Percentiles rank a stretch among this genome's conserved stretches.
Conservation (phyloP, 1,140 invertebrate genomes). For the Papilio dardanus region DNA sequence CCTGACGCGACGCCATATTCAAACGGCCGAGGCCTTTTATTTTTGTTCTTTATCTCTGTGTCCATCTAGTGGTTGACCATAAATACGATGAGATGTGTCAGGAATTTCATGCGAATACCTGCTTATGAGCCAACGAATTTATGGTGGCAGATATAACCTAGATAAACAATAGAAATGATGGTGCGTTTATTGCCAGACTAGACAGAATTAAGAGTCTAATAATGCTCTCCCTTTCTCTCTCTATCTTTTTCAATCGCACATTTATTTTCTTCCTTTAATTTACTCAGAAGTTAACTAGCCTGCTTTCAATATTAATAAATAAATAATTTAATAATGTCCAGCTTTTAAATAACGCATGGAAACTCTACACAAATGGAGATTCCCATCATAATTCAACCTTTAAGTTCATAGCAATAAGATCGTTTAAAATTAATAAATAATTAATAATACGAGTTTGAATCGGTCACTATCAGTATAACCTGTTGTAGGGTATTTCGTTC, state of each 20-base stretch:
- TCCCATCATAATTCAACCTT: slow-evolving; percentile 51
- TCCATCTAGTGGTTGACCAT: slow-evolving; percentile 56
- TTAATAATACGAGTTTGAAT: slow-evolving; percentile 72
- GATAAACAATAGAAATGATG: not conserved
- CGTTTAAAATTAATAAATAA: slow-evolving; percentile 48
- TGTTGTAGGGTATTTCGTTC: slow-evolving; percentile 76
- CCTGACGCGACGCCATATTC: slow-evolving; percentile 76
- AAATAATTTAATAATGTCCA: slow-evolving; percentile 39
- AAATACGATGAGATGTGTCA: not conserved
- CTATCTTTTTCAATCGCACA: not conserved
- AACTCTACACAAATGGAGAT: not conserved
- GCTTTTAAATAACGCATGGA: slow-evolving; percentile 35
- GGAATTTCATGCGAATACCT: not conserved
- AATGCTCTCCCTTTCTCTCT: not conserved
- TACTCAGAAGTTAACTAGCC: not conserved
- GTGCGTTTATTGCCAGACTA: not conserved
- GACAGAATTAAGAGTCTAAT: not conserved
- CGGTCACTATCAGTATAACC: slow-evolving; percentile 71
- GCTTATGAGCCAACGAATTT: too few relatives aligned
- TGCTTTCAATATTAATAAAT: not conserved
- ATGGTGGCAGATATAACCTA: not conserved
- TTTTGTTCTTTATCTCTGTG: slow-evolving; percentile 70
- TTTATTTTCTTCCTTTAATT: too few relatives aligned
- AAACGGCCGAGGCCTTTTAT: slow-evolving; percentile 74
- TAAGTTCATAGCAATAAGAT: slow-evolving; percentile 62